Base-by-base conservation (phyloP, 2,113 vertebrate genomes). In the Stegastes partitus region DNA sequence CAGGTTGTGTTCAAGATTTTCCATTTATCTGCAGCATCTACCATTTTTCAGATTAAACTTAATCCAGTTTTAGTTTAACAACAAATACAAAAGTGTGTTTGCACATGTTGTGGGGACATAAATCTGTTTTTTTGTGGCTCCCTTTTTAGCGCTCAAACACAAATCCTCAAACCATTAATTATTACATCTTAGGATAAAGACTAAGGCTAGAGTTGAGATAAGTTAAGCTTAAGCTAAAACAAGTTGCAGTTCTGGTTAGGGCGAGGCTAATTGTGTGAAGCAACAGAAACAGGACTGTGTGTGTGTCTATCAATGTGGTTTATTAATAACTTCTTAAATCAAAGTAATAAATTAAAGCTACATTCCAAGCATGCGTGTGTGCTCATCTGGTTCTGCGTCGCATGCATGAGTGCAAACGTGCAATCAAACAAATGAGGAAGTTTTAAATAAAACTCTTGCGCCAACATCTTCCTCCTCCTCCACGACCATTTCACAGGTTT, bases 381-480 rank as follows among this genome's bases (percentile, higher is more conserved):
- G 31, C 31, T 34, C 2, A 4, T 44, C 6, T 9, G 28, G 21
- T 50, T 28, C 7, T 49, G 26, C 50, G 50, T 51, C 4, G 1
- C 11, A 42, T 16, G 19, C 34, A 47, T 59, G 65, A 18, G 8
- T 34, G 31, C 31, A 23, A 11, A 19, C 10, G 28, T 70, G 65
- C 54, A 66, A 10, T 21, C 21, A 56, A 39, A 34, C 57, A 59
- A 57, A 83, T 58, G 72, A 69, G 77, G 69, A 87, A 74, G 77
- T 77, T 64, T 80, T 15, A 74, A 53, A 74, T 59, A 58, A 67
- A 74, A 22, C 37, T 45, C 21, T 39, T 25, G 0, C 42, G 45
- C 5, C 50, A 44, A 14, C 34, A 67, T 0, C 72, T 83, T 67
- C 59, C 65, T n/a, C n/a, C n/a, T n/a, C 16, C 50, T 56, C 56